Evolutionary conservation across 2,113 vertebrate species (phyloP), one percentile per base, ranked within the genome.

Genomic region (Carassius carassius): DNA sequence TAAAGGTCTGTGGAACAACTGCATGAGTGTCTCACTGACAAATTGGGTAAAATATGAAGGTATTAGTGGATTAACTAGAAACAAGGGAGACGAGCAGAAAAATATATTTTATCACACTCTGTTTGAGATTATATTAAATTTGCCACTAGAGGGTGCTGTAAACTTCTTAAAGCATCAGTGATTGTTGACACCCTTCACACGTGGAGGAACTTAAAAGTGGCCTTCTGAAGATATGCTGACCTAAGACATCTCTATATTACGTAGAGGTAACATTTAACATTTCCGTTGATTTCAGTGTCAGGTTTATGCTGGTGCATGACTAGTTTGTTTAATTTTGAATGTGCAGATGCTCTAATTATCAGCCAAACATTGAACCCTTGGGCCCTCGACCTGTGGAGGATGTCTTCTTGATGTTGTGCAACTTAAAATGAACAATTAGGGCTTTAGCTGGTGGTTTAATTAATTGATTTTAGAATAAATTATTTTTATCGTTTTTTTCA

Each of bases 111-210:
- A n/a, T 37, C 75, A 78, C 51, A 78, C 2, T 21, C 19, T 17
- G 29, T 14, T 60, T 23, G 21, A 47, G 5, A 73, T 23, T 14
- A 73, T 67, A 4, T 82, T 44, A 44, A 17, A 14, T 51, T 63
- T 16, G 44, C 54, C 81, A 67, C 67, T 44, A 80, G 86, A 63
- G 77, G 86, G 77, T 10, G 54, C 54, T 76, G 32, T 47, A 58
- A 49, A 69, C 41, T 65, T 76, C 16, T 74, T 14, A 21, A 63
- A 70, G 44, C 67, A 70, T 37, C 67, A 6, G 67, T 41, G 35
- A n/a, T 70, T 74, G 41, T 41, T 47, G 12, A 23, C 41, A 74
- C 11, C 19, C 67, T 41, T 70, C 35, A 41, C 1, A 4, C 10
- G 0, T 70, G 17, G 17, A 70, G 17, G 3, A 37, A 37, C 8